These are phyloP conservation scores for Matsumurasca onukii DNA, from an alignment of 1,140 invertebrate species.

Conservation along the genomic window DNA sequence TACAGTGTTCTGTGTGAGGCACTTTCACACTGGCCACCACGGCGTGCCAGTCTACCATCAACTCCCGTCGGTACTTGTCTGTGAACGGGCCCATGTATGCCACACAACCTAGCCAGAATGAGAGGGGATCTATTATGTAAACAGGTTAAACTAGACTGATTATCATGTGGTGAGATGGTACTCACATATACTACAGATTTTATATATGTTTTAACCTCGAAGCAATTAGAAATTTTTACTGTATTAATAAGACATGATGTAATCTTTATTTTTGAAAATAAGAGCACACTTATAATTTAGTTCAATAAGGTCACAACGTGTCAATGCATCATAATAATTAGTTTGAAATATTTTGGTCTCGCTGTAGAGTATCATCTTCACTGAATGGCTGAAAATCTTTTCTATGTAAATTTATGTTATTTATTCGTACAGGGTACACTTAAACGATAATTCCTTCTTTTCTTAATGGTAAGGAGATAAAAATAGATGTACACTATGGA, in stretches of 20 bases:
- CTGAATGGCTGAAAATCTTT: no score
- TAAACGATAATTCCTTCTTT: no score
- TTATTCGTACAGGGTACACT: no score
- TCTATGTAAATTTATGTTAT: no score
- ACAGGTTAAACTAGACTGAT: background rate
- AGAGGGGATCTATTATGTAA: background rate
- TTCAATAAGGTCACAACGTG: no score
- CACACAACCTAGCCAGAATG: slow-evolving; percentile 58
- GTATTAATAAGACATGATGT: background rate
- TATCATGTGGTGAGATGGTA: background rate
- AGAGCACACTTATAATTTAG: background rate
- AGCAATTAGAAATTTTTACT: no score
- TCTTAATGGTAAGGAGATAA: no score
- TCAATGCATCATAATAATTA: no score
- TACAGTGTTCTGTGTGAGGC: slow-evolving; percentile 59
- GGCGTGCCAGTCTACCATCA: slow-evolving; percentile 46
- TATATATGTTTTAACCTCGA: background rate
- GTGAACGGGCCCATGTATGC: slow-evolving; percentile 70
- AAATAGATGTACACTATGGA: no score
- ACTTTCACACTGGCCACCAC: slow-evolving; percentile 42
- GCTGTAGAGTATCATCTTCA: no score
- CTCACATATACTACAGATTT: background rate
- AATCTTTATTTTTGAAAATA: background rate
- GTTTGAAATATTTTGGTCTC: no score
- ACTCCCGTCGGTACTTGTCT: slow-evolving; percentile 51